These are phyloP conservation scores for Ivindomyrus marchei DNA, from an alignment of 2,113 vertebrate species.

Conservation along the genomic window DNA sequence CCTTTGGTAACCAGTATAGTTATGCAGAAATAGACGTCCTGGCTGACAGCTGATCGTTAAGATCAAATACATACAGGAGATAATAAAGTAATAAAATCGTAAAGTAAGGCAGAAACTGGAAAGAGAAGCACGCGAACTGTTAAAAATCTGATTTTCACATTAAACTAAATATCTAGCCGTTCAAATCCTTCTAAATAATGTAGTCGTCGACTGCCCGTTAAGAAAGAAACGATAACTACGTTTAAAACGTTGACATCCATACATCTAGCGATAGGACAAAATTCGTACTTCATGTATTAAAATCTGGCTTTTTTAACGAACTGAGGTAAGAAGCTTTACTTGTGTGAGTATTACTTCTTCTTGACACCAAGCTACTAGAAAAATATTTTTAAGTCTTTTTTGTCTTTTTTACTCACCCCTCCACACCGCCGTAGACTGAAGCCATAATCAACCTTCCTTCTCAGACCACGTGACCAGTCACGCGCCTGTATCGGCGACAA, in stretches of 20 bases:
- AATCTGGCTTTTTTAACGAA: background rate
- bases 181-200: background rate
- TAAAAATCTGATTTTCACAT: background rate
- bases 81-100: background rate
- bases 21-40: background rate
- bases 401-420: conserved; percentile 48
- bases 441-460: conserved; percentile 49
- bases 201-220: background rate
- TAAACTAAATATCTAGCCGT: background rate
- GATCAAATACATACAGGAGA: background rate
- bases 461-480: conserved; percentile 31
- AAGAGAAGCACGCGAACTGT: background rate
- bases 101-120: background rate
- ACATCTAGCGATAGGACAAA: background rate
- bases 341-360: background rate
- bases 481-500: conserved; percentile 3
- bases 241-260: background rate
- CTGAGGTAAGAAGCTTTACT: background rate
- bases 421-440: conserved; percentile 52
- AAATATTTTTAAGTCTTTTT: background rate
- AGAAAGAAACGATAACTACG: background rate
- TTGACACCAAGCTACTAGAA: background rate
- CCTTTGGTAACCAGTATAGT: background rate
- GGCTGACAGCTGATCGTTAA: background rate
- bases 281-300: background rate